phyloP scores from a whole-genome alignment of 2,113 vertebrate genomes.

The Ranitomeya imitator region DNA sequence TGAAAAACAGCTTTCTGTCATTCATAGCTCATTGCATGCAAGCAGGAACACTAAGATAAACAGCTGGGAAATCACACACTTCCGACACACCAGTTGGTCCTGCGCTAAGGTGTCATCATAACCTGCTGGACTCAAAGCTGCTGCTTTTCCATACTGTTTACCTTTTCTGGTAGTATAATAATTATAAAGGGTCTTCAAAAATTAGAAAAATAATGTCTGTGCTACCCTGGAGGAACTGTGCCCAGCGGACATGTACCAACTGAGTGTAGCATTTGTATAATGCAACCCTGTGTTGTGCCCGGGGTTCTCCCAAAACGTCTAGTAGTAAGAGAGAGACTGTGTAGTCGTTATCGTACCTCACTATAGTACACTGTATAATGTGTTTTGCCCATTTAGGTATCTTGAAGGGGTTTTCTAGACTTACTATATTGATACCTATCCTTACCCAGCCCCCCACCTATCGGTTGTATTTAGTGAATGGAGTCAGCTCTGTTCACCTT shows the following conservation, averaged over 20 bases:
- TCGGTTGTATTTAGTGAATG: too few species aligned
- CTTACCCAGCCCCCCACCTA: too few species aligned
- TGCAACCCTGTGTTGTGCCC: neutral
- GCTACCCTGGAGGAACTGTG: neutral
- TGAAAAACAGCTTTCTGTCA: constrained; percentile 47
- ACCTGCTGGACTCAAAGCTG: neutral
- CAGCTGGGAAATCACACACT: constrained; percentile 50
- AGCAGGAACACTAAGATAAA: constrained; percentile 49
- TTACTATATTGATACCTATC: too few species aligned
- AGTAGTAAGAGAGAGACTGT: too few species aligned
- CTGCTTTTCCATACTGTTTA: neutral
- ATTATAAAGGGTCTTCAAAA: neutral
- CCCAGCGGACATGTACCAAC: neutral
- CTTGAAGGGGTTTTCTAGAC: too few species aligned
- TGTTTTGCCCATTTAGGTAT: too few species aligned
- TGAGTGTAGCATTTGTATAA: neutral
- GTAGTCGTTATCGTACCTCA: too few species aligned
- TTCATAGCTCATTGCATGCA: constrained; percentile 39
- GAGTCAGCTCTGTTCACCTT: too few species aligned
- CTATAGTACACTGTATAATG: too few species aligned
- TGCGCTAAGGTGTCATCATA: constrained; percentile 12
- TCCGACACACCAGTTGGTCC: constrained; percentile 16
- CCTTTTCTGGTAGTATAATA: neutral
- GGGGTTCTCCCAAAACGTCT: too few species aligned
- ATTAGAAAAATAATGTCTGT: neutral